phyloP scores from a whole-genome alignment of 1,140 invertebrate genomes.

The Chrysopa pallens region DNA sequence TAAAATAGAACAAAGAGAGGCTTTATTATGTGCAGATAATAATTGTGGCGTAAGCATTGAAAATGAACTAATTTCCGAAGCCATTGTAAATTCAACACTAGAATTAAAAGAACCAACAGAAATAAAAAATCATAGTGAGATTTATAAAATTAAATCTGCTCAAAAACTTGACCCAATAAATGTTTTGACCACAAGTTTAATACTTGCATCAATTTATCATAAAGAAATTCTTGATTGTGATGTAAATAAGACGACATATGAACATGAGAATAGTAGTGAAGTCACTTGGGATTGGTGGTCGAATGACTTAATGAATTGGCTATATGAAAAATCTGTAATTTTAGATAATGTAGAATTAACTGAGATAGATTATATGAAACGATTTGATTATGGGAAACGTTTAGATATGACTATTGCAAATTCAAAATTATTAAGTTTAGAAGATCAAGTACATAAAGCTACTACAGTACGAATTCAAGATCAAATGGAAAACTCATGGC shows the following conservation, averaged over 20 bases:
- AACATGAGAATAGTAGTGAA: constrained; percentile 4
- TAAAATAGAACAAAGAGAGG: background rate
- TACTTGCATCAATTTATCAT: constrained; percentile 14
- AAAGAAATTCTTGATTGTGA: background rate
- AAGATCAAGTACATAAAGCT: constrained; percentile 17
- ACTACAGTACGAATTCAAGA: constrained; percentile 20
- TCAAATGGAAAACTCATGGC: constrained; percentile 20
- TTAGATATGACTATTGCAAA: constrained; percentile 11
- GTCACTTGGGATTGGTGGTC: constrained; percentile 27
- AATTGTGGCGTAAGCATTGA: background rate
- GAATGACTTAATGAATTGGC: constrained; percentile 25
- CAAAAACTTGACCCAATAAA: constrained; percentile 10
- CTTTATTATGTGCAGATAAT: background rate
- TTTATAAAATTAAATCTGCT: background rate
- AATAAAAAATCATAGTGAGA: background rate
- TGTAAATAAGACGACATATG: background rate
- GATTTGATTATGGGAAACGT: constrained; percentile 1
- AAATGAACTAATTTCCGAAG: no score
- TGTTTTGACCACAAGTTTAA: constrained; percentile 16
- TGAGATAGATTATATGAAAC: constrained; percentile 6
- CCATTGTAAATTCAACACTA: background rate
- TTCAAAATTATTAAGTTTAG: constrained; percentile 12
- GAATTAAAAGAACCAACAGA: background rate
- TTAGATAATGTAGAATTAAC: constrained; percentile 4
- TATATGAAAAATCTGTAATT: constrained; percentile 19